A percentile compares a stretch with the other conserved stretches of the same genome.
Conservation (phyloP, 2,888 invertebrate species). For the Ametastegia equiseti region DNA sequence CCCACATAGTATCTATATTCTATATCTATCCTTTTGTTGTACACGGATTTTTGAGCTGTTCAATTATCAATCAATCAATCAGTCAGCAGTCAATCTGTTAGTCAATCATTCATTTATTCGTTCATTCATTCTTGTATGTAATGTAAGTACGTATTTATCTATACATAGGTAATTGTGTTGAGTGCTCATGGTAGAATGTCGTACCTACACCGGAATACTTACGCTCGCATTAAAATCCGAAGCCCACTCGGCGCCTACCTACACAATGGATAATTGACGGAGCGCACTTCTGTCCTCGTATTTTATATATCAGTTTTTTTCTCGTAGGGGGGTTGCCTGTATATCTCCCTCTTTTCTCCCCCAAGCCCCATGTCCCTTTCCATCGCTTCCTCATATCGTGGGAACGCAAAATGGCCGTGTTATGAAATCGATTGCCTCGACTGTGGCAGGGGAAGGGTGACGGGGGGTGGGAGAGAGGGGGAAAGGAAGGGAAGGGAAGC, state of each 20-base stretch:
- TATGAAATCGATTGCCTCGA: slow-evolving; percentile 74
- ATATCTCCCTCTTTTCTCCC: background rate
- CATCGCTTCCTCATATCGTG: slow-evolving; percentile 40
- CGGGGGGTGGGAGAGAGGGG: slow-evolving; percentile 55
- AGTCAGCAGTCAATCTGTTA: too few species aligned
- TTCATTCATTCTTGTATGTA: too few species aligned
- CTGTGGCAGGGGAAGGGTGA: too few species aligned
- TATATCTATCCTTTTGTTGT: background rate
- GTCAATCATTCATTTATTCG: too few species aligned
- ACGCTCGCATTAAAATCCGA: background rate
- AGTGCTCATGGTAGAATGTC: background rate
- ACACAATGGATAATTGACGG: slow-evolving; percentile 33
- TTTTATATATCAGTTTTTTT: slow-evolving; percentile 21
- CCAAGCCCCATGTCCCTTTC: background rate
- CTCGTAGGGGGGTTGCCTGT: background rate
- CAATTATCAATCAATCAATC: background rate
- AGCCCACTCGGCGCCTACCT: background rate
- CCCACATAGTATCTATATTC: background rate
- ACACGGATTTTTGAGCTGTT: background rate
- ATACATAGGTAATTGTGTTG: background rate
- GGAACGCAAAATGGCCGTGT: slow-evolving; percentile 70
- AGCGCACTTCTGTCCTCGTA: slow-evolving; percentile 27
- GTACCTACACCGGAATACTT: background rate
- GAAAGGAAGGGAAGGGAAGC: too few species aligned
- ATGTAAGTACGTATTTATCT: too few species aligned